These are phyloP conservation scores for Calycopis cecrops DNA, from an alignment of 1,140 invertebrate genomes.

Conservation along the genomic window DNA sequence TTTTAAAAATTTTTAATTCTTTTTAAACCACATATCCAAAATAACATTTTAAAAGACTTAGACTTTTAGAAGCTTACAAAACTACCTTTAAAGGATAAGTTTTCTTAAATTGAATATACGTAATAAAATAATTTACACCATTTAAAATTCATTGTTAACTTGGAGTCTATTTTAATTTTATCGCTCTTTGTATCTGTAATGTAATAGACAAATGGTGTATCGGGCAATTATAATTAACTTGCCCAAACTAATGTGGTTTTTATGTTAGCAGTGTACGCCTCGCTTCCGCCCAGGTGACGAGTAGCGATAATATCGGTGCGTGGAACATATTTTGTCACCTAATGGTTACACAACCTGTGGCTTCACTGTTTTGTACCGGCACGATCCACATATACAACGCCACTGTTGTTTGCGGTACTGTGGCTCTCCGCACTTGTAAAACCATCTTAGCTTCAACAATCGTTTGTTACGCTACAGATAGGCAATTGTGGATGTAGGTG, in stretches of 20 bases:
- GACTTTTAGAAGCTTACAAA: too few relatives aligned
- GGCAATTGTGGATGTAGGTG: too few relatives aligned
- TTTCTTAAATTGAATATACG: too few relatives aligned
- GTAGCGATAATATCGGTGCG: conserved; percentile 44
- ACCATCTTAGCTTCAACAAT: too few relatives aligned
- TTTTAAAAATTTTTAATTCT: too few relatives aligned
- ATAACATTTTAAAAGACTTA: too few relatives aligned
- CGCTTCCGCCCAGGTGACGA: conserved; percentile 68
- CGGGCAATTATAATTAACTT: conserved; percentile 49
- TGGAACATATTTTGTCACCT: conserved; percentile 45
- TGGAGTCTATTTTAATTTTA: conserved; percentile 12
- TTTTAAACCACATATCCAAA: too few relatives aligned
- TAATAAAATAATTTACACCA: too few relatives aligned
- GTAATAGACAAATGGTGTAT: conserved; percentile 32
- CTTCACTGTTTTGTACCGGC: conserved; percentile 1
- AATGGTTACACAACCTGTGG: conserved; percentile 13
- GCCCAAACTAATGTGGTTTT: conserved; percentile 60
- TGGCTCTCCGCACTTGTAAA: too few relatives aligned
- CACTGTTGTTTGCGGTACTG: too few relatives aligned
- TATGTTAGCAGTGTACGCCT: conserved; percentile 40
- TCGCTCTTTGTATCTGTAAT: conserved; percentile 28
- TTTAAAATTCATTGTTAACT: conserved; percentile 10
- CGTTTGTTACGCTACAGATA: too few relatives aligned
- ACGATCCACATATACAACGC: conserved; percentile 8
- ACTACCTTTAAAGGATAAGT: too few relatives aligned